phyloP scores from a whole-genome alignment of 2,888 invertebrate species.

The Acleris cristana region DNA sequence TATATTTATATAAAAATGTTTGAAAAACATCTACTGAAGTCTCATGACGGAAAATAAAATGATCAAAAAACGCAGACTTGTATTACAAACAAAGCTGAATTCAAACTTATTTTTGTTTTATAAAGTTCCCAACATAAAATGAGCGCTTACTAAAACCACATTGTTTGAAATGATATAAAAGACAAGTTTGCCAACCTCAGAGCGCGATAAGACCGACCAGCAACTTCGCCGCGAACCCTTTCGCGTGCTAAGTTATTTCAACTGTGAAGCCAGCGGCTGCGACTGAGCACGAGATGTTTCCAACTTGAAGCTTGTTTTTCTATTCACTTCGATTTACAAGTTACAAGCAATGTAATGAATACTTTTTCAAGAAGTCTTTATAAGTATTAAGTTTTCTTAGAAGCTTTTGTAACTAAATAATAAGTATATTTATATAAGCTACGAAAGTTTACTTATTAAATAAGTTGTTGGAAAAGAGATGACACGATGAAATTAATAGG shows the following conservation, averaged over 20 bases:
- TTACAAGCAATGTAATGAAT: conserved; percentile 23
- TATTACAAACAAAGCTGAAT: background rate
- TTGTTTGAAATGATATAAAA: conserved; percentile 37
- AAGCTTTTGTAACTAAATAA: too few species aligned
- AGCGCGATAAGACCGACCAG: conserved; percentile 45
- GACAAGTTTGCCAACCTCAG: conserved; percentile 38
- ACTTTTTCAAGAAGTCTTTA: background rate
- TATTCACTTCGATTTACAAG: conserved; percentile 23
- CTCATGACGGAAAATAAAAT: background rate
- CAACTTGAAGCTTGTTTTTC: conserved; percentile 26
- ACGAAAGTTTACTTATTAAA: too few species aligned
- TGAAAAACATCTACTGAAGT: too few species aligned
- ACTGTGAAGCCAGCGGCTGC: conserved; percentile 31
- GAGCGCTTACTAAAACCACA: conserved; percentile 32
- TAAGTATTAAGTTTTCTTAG: too few species aligned
- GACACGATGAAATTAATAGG: too few species aligned
- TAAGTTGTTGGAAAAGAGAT: too few species aligned
- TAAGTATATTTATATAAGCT: too few species aligned
- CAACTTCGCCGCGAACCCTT: conserved; percentile 44
- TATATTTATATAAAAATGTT: too few species aligned
- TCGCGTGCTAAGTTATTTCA: conserved; percentile 40
- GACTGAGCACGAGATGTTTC: conserved; percentile 17
- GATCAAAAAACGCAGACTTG: background rate
- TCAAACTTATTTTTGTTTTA: conserved; percentile 19
- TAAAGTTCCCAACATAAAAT: conserved; percentile 21